Evolutionary conservation across 2,113 vertebrate species (phyloP), one percentile per base, ranked within the genome.

Genomic region (Gadus macrocephalus): DNA sequence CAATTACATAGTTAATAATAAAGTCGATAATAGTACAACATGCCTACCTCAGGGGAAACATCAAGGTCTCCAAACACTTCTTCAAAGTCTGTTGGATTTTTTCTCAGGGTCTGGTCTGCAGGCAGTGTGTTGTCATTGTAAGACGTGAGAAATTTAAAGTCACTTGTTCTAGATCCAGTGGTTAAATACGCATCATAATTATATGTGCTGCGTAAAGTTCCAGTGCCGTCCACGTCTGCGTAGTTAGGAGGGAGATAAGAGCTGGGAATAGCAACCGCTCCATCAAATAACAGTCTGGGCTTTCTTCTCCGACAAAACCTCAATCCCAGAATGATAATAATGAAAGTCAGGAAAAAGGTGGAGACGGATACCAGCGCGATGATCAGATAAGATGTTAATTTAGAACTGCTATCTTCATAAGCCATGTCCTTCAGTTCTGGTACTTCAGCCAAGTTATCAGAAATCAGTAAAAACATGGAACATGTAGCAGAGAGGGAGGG

Each of bases 391-490:
- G 81, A 86, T 0, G 89, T 91, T 16, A 91, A 28, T 56, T 85
- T 87, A 17, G 90, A 87, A 1, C 79, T 76, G 1, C 65, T 85
- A 5, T 89, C 88, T n/a, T 85, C 79, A 53, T 82, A 81, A 73
- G 82, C 77, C 66, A 87, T 77, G 28, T 89, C 89, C 61, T 89
- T 91, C 20, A 90, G 82, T 67, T 91, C 85, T 49, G 89, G 84
- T 0, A 89, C 73, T 68, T 88, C 93, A 38, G 91, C 91, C 71
- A 94, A 88, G 71, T 91, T 93, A 49, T 93, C 94, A 53, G 49
- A 25, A 25, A 25, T 25, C 22, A 25, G 22, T 25, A 25, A 25
- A 25, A 25, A 25, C 22, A 25, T 25, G 55, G 91, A 88, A 69
- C 89, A 90, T 20, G 90, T 92, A 75, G 89, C 82, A 1, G 49